Evolutionary conservation across 2,888 invertebrate species (phyloP), one percentile per base, ranked within the genome.

Genomic region (Coelopa pilipes): DNA sequence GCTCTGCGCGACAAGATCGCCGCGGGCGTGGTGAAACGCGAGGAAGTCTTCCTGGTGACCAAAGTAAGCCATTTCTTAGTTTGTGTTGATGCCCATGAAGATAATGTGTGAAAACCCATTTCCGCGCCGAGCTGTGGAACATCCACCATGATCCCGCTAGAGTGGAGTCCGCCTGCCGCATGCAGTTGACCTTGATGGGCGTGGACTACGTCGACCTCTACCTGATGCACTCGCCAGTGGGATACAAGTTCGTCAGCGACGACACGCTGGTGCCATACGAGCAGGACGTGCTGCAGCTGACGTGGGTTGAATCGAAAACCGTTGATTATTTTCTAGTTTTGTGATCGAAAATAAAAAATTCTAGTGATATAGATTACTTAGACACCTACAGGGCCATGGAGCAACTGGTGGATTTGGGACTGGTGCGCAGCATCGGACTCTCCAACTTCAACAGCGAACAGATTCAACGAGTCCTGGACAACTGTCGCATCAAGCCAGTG

Each of bases 371-470:
- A 1, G 93, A 94, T 86, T 94, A 90, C 82, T 82, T 94, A 21
- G 95, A 93, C 79, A 93, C 94, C 0, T 94, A 93, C 91, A 90
- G 90, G 81, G 94, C 90, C 0, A 90, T 96, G 93, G 96, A 96
- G 85, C 87, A 90, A 19, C 89, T 94, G 9, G 90, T 92, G 4
- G 89, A 90, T 70, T 88, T 90, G 78, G 95, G 95, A 0, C 88
- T 94, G 12, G 90, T 91, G 0, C 92, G 90, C 79, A 92, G 93
- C 79, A 93, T 97, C 81, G 96, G 96, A 0, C 81, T 96, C 4
- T 95, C 95, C 46, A 97, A 97, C 88, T 96, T 96, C 85, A 96
- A 94, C 86, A 91, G 89, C 77, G 86, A 89, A 59, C 96, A 97
- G 87, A 87, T 95, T 4, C 90, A 93, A 68, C 89, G 93, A 72